Conservation (phyloP, 1,140 invertebrate genomes). For the Lucilia cuprina region DNA sequence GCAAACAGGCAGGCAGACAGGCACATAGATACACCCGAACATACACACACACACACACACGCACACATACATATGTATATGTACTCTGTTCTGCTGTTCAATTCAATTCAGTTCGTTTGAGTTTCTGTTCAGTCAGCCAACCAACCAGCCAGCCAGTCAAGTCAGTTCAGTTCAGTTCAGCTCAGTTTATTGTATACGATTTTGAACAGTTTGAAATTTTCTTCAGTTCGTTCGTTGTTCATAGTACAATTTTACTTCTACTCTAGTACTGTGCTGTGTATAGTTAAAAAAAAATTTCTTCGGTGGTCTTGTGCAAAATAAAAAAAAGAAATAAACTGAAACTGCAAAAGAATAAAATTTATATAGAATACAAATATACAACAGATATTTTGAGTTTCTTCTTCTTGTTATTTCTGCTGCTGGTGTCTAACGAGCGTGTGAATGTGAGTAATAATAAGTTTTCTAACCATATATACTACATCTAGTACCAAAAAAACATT, state of each 20-base stretch:
- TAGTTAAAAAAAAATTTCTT: conserved; percentile 3
- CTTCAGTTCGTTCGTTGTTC: conserved; percentile 18
- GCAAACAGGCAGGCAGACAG: conserved; percentile 16
- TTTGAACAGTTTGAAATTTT: conserved; percentile 18
- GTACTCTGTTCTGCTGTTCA: not conserved
- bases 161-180: not conserved
- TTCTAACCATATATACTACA: too few species aligned
- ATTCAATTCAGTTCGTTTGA: not conserved
- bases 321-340: not conserved
- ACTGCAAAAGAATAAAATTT: not conserved
- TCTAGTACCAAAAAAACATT: too few species aligned
- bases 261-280: not conserved
- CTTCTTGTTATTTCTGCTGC: not conserved
- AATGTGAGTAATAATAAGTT: not conserved
- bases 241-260: conserved; percentile 24
- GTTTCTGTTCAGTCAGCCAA: conserved; percentile 13
- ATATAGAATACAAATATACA: not conserved
- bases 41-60: too few species aligned
- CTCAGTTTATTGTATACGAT: conserved; percentile 13
- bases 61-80: too few species aligned
- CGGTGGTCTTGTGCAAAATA: not conserved
- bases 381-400: not conserved
- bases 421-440: not conserved
- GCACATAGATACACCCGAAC: not conserved
- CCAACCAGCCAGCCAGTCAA: not conserved